Base-by-base conservation (phyloP, 2,888 invertebrate genomes). In the Pachymerium ferrugineum region DNA sequence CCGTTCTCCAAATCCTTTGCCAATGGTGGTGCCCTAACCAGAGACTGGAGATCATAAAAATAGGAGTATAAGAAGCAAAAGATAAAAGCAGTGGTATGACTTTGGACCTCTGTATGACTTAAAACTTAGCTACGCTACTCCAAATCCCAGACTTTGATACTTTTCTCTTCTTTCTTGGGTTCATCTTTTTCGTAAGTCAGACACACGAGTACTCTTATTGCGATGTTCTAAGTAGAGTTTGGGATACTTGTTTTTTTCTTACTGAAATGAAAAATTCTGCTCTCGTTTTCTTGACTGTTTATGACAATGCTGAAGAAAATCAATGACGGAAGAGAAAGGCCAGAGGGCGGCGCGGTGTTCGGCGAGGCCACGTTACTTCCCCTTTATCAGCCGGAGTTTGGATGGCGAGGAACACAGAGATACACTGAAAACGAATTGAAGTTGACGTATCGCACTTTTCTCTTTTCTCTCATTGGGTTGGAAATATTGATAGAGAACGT, bases 11-110 rank as follows among this genome's bases (percentile, higher is more conserved):
- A 47, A 47, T 22, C 22, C 47, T 22, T 47, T 47, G 47, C 47
- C 47, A 47, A 47, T 47, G 47, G n/a, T n/a, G n/a, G 47, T 3
- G 47, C 47, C 47, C 47, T 47, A 47, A 47, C 47, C 47, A 47
- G 47, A 16, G 47, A 47, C 47, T 47, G 22, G 47, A 47, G 47
- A 47, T 47, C 47, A 47, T 47, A 47, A 47, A 47, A 47, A 47
- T 47, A 47, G 47, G 47, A 47, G 47, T 47, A 47, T 47, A 47
- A 12, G 47, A 47, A 47, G 47, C 16, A 47, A 19, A 42, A 47
- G 19, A 47, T 47, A 47, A 47, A 47, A 47, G 47, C 19, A 47
- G 22, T 47, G n/a, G 16, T n/a, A 22, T n/a, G 16, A 22, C 47
- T 47, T 47, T 47, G 47, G 6, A 16, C 38, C 38, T 38, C 38